Base-by-base conservation (phyloP, 2,888 invertebrate species). In the Gandaritis pyraliata region DNA sequence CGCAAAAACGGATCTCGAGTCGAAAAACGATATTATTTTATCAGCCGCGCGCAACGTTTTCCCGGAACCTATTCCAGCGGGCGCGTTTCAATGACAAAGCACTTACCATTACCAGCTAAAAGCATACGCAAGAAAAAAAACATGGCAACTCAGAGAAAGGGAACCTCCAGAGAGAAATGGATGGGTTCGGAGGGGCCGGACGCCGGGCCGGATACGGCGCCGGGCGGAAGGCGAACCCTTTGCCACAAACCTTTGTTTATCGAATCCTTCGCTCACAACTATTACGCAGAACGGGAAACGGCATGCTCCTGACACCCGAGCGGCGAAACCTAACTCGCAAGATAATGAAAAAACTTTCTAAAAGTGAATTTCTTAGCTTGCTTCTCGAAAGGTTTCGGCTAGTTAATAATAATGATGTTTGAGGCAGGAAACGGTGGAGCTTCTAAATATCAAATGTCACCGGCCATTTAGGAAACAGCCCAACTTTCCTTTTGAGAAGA, bases 201-300 rank as follows among this genome's bases (percentile, higher is more conserved):
- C 49, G 68, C 57, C 58, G 78, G 80, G 75, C 81, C 87, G 90
- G 89, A 88, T 87, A 81, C 85, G 76, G 76, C 80, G 81, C 69
- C 85, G 85, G 80, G 80, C 87, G 89, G 89, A 88, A 86, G 81
- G 77, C 75, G 79, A 85, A 86, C 88, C 89, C 88, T 88, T 89
- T 86, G 82, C 78, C 78, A 69, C 72, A 65, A 79, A 80, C 82
- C 81, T 87, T 89, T 89, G 88, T 90, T 87, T 87, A 82, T 81
- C 74, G 78, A 82, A 74, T 76, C 65, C 65, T 54, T 77, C 69
- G 74, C 75, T 72, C 76, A 75, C 76, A 80, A 81, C 81, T 81
- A 81, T 79, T 78, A 76, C 74, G 68, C 71, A 71, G 74, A 74
- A 74, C 77, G 71, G 76, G 73, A 77, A 76, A 67, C 75, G 75